These are phyloP conservation scores for Cephus runcator DNA, from an alignment of 2,888 invertebrate species.

Conservation along the genomic window DNA sequence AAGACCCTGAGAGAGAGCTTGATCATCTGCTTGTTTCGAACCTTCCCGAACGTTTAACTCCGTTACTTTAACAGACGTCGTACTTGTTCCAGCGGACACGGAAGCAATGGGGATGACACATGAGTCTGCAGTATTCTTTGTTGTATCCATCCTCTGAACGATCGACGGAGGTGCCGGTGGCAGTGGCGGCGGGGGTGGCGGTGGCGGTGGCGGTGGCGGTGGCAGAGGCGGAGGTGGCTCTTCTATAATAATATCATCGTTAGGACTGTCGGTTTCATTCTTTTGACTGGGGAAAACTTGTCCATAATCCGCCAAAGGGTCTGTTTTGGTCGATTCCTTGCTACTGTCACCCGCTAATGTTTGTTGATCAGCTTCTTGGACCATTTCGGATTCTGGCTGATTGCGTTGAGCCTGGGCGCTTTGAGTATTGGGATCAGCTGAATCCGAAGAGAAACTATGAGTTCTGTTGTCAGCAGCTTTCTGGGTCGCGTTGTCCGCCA, in stretches of 20 bases:
- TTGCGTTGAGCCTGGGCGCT: constrained; percentile 11
- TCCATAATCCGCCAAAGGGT: constrained; percentile 43
- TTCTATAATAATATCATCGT: constrained; percentile 50
- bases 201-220: constrained; percentile 18
- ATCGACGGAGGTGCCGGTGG: constrained; percentile 27
- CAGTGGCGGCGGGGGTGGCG: constrained; percentile 21
- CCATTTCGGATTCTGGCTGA: constrained; percentile 31
- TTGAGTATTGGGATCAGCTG: not conserved
- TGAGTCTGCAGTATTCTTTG: constrained; percentile 22
- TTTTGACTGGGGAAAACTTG: constrained; percentile 38
- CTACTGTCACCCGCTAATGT: constrained; percentile 26
- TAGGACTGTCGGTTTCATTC: constrained; percentile 39
- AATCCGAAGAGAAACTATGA: not conserved
- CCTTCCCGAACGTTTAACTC: constrained; percentile 19
- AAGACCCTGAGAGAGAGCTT: not conserved
- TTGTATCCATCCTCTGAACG: constrained; percentile 23
- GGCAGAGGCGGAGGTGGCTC: constrained; percentile 26
- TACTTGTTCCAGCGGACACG: constrained; percentile 30
- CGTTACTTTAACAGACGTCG: constrained; percentile 23
- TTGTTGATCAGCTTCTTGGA: constrained; percentile 36
- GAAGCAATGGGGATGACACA: constrained; percentile 4
- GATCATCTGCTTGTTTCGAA: not conserved
- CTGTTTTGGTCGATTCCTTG: constrained; percentile 35
- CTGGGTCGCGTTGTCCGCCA: constrained; percentile 45
- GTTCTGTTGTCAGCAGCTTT: constrained; percentile 45